Conservation (phyloP, 2,113 vertebrate genomes). For the Carassius gibelio region DNA sequence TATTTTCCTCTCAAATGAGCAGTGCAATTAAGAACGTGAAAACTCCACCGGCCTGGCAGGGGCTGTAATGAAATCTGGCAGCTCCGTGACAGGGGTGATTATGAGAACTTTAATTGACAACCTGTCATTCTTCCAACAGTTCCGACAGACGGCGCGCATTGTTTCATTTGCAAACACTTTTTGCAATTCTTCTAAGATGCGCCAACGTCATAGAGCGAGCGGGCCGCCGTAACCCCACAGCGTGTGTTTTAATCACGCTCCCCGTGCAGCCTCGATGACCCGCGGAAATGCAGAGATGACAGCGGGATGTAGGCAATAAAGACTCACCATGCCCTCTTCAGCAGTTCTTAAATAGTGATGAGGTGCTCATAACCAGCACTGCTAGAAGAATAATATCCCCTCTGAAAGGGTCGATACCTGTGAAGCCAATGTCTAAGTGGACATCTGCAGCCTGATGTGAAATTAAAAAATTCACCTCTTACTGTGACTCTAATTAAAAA, state of each 20-base stretch:
- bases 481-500: slow-evolving; percentile 63
- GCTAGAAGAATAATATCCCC: slow-evolving; percentile 39
- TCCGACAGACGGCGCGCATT: slow-evolving; percentile 42
- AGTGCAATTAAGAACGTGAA: slow-evolving; percentile 66
- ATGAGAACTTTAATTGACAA: slow-evolving; percentile 77
- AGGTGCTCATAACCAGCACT: slow-evolving; percentile 36
- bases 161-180: slow-evolving; percentile 37
- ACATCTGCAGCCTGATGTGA: slow-evolving; percentile 33
- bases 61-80: slow-evolving; percentile 73
- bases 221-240: slow-evolving; percentile 55
- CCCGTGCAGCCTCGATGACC: slow-evolving; percentile 14
- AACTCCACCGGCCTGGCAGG: slow-evolving; percentile 54
- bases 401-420: slow-evolving; percentile 34
- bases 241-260: slow-evolving; percentile 52
- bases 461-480: slow-evolving; percentile 58
- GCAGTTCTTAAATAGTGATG: slow-evolving; percentile 50
- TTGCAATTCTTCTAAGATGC: neutral
- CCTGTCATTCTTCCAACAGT: slow-evolving; percentile 67
- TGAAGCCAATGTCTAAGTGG: slow-evolving; percentile 23
- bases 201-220: neutral
- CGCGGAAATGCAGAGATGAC: neutral
- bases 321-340: slow-evolving; percentile 15
- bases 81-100: slow-evolving; percentile 65
- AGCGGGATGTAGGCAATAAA: slow-evolving; percentile 40
- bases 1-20: slow-evolving; percentile 53